Base-by-base conservation (phyloP, 2,797 vertebrate genomes). In the Eutrigla gurnardus region DNA sequence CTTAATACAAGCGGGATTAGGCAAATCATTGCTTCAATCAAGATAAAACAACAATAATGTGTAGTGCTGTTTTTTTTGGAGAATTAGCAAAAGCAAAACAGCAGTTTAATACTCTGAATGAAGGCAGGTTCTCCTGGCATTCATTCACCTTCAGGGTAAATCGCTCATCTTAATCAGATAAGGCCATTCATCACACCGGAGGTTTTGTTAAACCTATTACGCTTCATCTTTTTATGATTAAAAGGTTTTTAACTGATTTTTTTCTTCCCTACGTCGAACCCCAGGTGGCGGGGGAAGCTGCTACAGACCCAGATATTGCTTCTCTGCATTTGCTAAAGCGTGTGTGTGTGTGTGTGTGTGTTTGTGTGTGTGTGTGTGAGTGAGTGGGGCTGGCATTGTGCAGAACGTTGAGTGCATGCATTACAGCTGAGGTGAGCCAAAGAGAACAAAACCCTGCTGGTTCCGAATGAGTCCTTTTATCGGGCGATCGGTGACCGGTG, bases 381-480 rank as follows among this genome's bases (percentile, higher is more conserved):
- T 36, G 64, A 74, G 78, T 14, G 70, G 57, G 73, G 55, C 55
- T 42, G 55, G 77, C 77, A 84, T 86, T 88, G 89, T 84, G 77
- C 75, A 70, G 77, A 86, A 73, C 4, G 66, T 60, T 78, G 86
- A 93, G 91, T 89, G 88, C 88, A 87, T 86, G 88, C 84, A 89
- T 92, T 89, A 89, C 75, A 82, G 82, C 73, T 67, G 73, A 71
- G 77, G 83, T 42, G 32, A 70, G 78, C 81, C 55, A 74, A 83
- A 49, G 80, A 82, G 90, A 91, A 93, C 88, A 93, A 94, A 92
- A 92, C 88, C 80, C 46, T 58, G 82, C 71, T 80, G 86, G 90
- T 92, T 93, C 85, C 80, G 85, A 92, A 91, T 88, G 88, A 90
- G 85, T 89, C 88, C 81, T 93, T 93, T 94, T 89, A 92, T 93